Conservation (phyloP, 2,888 invertebrate species). For the Syritta pipiens region DNA sequence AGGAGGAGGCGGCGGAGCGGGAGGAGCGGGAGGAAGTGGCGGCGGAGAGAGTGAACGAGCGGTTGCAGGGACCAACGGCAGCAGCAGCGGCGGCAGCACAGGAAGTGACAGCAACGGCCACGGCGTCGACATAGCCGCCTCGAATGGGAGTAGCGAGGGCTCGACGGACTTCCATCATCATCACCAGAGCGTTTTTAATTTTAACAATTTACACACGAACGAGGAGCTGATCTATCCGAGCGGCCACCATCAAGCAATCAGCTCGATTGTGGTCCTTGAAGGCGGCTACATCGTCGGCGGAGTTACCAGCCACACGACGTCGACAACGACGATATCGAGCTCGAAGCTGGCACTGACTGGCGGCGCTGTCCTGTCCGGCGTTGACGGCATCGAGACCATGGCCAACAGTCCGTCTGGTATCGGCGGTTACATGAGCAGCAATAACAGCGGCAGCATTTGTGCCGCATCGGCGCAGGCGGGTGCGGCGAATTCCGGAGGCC, state of each 20-base stretch:
- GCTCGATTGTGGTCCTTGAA: slow-evolving; percentile 45
- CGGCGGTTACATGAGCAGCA: slow-evolving; percentile 51
- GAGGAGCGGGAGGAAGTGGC: slow-evolving; percentile 5
- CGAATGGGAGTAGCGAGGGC: slow-evolving; percentile 73
- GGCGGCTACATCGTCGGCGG: slow-evolving; percentile 35
- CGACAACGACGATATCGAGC: slow-evolving; percentile 68
- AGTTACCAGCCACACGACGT: slow-evolving; percentile 57
- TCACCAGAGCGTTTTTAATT: slow-evolving; percentile 71
- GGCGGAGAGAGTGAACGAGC: slow-evolving; percentile 19
- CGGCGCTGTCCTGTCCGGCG: slow-evolving; percentile 3
- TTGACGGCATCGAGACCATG: slow-evolving; percentile 46
- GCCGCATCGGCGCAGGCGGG: background rate
- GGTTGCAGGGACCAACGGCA: slow-evolving; percentile 11
- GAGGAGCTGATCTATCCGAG: slow-evolving; percentile 5
- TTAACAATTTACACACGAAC: slow-evolving; percentile 60
- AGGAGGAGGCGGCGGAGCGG: slow-evolving; percentile 36
- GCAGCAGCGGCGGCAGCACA: slow-evolving; percentile 45
- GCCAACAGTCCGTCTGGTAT: slow-evolving; percentile 45
- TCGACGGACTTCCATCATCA: slow-evolving; percentile 20
- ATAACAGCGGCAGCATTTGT: slow-evolving; percentile 59
- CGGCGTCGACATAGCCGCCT: slow-evolving; percentile 72
- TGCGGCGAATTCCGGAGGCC: background rate
- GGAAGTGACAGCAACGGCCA: background rate
- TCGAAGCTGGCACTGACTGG: slow-evolving; percentile 34
- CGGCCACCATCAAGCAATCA: slow-evolving; percentile 20